Percentiles rank a stretch among this genome's conserved stretches.
These are phyloP conservation scores for Myotis planiceps DNA, from an alignment of 2,797 vertebrate species.

Conservation along the genomic window DNA sequence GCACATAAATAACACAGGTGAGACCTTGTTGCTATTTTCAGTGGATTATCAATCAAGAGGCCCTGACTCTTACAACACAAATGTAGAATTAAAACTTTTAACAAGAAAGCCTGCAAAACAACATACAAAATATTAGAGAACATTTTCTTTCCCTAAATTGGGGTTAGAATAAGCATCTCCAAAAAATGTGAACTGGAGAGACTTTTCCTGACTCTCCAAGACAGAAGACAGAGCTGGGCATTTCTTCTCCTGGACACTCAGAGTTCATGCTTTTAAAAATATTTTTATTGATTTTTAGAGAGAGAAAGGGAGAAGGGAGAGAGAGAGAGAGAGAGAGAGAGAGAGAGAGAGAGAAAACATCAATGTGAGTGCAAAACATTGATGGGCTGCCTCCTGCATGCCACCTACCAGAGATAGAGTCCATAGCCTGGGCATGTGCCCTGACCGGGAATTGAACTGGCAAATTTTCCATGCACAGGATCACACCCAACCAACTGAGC, in stretches of 20 bases:
- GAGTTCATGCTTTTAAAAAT: neutral
- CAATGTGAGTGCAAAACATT: neutral
- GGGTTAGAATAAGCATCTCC: neutral
- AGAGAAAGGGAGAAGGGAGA: fast-evolving
- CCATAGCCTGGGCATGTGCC: neutral
- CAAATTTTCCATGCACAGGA: neutral
- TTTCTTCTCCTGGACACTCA: neutral
- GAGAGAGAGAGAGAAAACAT: no score
- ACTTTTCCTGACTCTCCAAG: neutral
- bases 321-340: neutral
- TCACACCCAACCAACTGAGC: neutral
- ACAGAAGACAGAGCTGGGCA: neutral
- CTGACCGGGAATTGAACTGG: neutral
- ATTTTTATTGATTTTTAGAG: no score
- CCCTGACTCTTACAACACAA: neutral
- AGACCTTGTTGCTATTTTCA: neutral
- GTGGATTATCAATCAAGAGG: neutral
- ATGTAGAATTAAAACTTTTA: neutral
- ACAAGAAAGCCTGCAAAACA: neutral
- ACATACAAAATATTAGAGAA: neutral
- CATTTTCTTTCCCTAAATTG: neutral
- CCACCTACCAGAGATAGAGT: neutral
- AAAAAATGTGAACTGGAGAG: neutral
- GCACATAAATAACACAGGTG: neutral
- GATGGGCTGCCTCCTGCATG: neutral